Evolutionary conservation across 2,888 invertebrate species (phyloP).

Genomic region (Leucophenga montana): DNA sequence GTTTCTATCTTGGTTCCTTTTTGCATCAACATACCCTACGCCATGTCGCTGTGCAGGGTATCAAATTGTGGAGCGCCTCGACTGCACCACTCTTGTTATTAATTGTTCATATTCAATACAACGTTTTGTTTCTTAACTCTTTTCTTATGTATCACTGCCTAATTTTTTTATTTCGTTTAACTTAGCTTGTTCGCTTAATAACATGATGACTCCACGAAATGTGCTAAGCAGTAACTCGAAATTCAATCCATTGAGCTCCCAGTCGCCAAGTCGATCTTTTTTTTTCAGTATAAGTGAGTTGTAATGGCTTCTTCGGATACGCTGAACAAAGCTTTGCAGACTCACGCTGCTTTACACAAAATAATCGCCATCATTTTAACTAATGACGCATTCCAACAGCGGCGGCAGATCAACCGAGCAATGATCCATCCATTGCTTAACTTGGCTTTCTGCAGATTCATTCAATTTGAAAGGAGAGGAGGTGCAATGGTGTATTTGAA

Average conservation of each 20-base stretch:
- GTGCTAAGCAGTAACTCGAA: neutral
- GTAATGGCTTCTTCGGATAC: constrained; percentile 54
- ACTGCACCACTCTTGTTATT: neutral
- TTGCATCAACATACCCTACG: neutral
- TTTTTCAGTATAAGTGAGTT: constrained; percentile 50
- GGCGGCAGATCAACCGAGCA: constrained; percentile 36
- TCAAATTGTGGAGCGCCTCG: too few species aligned
- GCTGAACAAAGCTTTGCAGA: constrained; percentile 33
- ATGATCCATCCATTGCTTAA: constrained; percentile 2
- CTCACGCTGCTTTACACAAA: constrained; percentile 51
- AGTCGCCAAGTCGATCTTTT: constrained; percentile 25
- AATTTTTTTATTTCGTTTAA: constrained; percentile 19
- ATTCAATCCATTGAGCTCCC: neutral
- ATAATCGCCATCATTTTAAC: constrained; percentile 67
- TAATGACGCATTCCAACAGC: constrained; percentile 55
- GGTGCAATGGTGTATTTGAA: constrained; percentile 9
- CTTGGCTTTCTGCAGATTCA: constrained; percentile 54
- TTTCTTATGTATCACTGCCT: constrained; percentile 9
- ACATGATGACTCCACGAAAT: constrained; percentile 59
- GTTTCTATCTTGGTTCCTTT: constrained; percentile 31
- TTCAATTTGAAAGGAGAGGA: constrained; percentile 49
- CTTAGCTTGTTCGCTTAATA: constrained; percentile 52
- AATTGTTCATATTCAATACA: constrained; percentile 22
- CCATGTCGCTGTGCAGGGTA: too few species aligned
- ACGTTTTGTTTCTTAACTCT: constrained; percentile 35